Percentiles rank a stretch among this genome's conserved stretches.
phyloP scores from a whole-genome alignment of 2,797 vertebrate genomes.

The Cryptoblepharus egeriae region DNA sequence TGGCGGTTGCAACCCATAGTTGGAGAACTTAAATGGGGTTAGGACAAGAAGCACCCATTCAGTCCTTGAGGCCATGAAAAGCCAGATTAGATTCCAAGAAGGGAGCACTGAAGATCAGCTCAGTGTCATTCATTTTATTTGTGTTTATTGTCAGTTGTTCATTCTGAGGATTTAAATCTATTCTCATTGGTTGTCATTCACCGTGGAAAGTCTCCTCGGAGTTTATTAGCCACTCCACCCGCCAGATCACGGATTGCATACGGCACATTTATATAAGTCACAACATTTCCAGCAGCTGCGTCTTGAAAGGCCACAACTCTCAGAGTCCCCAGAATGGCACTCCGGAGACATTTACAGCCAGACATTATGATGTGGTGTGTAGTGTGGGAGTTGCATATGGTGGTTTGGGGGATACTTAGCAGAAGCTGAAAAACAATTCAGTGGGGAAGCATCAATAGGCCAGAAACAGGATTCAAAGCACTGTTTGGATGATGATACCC shows the following conservation, averaged over 20 bases:
- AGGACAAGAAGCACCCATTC: too few relatives aligned
- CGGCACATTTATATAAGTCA: background rate
- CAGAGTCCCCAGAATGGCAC: background rate
- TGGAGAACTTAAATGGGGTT: too few relatives aligned
- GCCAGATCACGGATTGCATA: background rate
- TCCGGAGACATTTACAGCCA: background rate
- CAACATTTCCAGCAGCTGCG: background rate
- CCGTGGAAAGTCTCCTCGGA: background rate
- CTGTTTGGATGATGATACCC: too few relatives aligned
- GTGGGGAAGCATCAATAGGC: background rate
- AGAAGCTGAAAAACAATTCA: background rate
- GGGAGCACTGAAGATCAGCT: background rate
- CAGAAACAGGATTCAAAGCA: background rate
- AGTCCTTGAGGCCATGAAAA: too few relatives aligned
- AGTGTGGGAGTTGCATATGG: background rate
- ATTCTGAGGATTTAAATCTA: background rate
- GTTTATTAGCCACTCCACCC: background rate
- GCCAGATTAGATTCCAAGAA: too few relatives aligned
- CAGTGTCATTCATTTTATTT: background rate
- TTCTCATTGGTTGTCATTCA: background rate
- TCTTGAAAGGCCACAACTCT: slow-evolving; percentile 4
- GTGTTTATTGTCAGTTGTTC: background rate
- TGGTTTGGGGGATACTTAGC: background rate
- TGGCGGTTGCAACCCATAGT: too few relatives aligned
- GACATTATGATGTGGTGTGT: background rate